Evolutionary conservation across 1,140 invertebrate genomes (phyloP).

Genomic region (Drosophila saltans): DNA sequence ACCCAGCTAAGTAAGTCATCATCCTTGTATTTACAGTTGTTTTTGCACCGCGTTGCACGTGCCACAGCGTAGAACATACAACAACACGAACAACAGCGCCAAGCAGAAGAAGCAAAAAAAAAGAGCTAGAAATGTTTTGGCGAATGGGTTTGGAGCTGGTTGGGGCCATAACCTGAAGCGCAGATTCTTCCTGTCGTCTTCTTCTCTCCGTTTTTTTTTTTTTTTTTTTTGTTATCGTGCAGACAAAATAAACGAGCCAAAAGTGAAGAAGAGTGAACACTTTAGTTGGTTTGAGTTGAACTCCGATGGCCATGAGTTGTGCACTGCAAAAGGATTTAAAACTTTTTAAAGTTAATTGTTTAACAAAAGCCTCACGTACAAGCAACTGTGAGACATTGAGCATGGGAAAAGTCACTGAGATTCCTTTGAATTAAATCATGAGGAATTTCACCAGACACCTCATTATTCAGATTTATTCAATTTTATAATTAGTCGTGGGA

Average conservation of each 20-base stretch:
- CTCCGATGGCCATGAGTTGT: constrained; percentile 12
- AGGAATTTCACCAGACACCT: constrained; percentile 28
- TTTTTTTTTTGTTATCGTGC: constrained; percentile 21
- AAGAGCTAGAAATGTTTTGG: constrained; percentile 46
- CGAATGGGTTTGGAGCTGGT: constrained; percentile 26
- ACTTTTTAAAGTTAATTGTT: constrained; percentile 42
- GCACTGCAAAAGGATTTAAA: constrained; percentile 10
- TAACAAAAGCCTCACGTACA: constrained; percentile 29
- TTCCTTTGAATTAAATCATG: constrained; percentile 68
- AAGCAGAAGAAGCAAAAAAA: constrained; percentile 9
- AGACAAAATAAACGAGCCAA: constrained; percentile 53
- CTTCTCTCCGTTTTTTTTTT: constrained; percentile 26
- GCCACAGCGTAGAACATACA: constrained; percentile 24
- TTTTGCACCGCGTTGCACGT: constrained; percentile 59
- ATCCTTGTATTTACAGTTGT: constrained; percentile 74
- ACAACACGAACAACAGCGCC: neutral
- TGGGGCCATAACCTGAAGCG: constrained; percentile 38
- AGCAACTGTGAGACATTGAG: constrained; percentile 15
- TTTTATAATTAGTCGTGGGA: constrained; percentile 40
- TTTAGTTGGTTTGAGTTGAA: constrained; percentile 19
- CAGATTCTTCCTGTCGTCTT: constrained; percentile 63
- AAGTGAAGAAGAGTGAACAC: constrained; percentile 6
- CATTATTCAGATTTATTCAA: constrained; percentile 52
- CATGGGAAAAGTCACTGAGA: constrained; percentile 54
- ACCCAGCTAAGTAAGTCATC: constrained; percentile 70